Evolutionary conservation across 2,888 invertebrate species (phyloP).

Genomic region (Ophion slaviceki): DNA sequence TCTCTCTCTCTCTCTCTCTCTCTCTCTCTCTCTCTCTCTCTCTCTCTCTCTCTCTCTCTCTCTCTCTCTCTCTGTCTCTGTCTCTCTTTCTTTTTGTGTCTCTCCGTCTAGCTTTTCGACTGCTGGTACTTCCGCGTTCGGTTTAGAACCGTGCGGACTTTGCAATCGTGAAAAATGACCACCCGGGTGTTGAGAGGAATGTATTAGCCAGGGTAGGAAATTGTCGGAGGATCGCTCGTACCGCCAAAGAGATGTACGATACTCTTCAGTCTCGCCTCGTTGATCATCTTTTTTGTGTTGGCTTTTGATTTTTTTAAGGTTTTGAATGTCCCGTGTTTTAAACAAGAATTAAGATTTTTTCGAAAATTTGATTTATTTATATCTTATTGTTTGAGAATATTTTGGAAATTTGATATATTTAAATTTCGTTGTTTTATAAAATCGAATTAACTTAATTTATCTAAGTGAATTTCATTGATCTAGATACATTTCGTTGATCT

Average conservation of each 20-base stretch:
- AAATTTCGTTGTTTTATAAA: no score
- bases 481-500: no score
- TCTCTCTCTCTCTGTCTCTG: no score
- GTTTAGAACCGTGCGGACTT: constrained; percentile 38
- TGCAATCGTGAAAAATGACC: constrained; percentile 30
- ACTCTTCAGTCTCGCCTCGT: neutral
- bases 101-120: no score
- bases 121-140: constrained; percentile 55
- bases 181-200: constrained; percentile 42
- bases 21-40: constrained; percentile 4
- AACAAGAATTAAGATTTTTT: no score
- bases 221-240: constrained; percentile 9
- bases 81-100: neutral
- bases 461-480: no score
- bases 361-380: no score
- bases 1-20: constrained; percentile 12
- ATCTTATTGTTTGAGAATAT: no score
- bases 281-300: constrained; percentile 1
- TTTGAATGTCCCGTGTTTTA: no score
- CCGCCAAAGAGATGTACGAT: constrained; percentile 22
- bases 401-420: no score
- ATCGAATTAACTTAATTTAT: no score
- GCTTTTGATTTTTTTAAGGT: neutral
- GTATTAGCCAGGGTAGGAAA: constrained; percentile 16
- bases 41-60: constrained; percentile 4